Evolutionary conservation across 2,888 invertebrate genomes (phyloP), one percentile per base, ranked within the genome.

Genomic region (Drosophila birchii): DNA sequence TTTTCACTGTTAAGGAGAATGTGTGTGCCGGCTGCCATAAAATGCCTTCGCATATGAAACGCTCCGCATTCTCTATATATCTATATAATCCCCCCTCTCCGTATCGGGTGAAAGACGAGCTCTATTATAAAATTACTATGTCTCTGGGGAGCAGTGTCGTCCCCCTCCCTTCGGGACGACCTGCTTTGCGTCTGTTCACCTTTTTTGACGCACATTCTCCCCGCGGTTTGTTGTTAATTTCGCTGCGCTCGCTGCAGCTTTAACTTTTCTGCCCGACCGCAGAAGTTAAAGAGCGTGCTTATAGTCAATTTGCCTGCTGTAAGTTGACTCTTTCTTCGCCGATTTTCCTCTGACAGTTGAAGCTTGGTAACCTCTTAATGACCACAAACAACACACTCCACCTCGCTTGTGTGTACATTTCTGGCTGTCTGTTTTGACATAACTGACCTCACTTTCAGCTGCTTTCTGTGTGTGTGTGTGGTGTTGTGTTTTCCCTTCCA

Each of bases 281-380:
- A 54, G 81, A 71, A 71, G 62, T 71, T 76, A 70, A 80, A 81
- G 69, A 84, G 80, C 87, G 82, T 86, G 87, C 73, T 80, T 55
- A 78, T 74, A 80, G 78, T 72, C 85, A 81, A 84, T 84, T 84
- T 59, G 14, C 56, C 36, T 49, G 49, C 43, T 39, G 43, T 68
- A 58, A 44, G 59, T 55, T 39, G 64, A 58, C 67, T 78, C 63
- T 58, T 55, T 56, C 47, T 60, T 32, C 29, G 39, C 55, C 59
- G 56, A 76, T 74, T 71, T 78, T 55, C 56, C 75, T 76, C 75
- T 59, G 76, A 49, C 56, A 58, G 62, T 56, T 58, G 62, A 41
- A 41, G 41, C 67, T 32, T 63, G 38, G 63, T 74, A 74, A 78
- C 74, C 79, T 66, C 64, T 71, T 78, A 74, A 78, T 76, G 76